Evolutionary conservation across 92 coral and sea anemone species (phyloP).

Genomic region (Porites lobata): DNA sequence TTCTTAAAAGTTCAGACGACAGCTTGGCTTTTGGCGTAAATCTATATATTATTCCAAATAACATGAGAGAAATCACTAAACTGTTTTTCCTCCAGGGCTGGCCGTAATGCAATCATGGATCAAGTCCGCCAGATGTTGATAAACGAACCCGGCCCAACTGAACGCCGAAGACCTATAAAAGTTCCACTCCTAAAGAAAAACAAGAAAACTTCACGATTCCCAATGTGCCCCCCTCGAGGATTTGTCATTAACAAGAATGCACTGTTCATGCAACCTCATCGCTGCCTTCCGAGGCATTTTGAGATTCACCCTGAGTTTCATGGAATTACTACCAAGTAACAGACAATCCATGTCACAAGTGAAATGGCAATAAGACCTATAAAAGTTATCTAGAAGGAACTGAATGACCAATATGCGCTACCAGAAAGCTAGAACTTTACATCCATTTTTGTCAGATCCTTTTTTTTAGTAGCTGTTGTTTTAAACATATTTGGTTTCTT

Average conservation of each 20-base stretch:
- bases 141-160: constrained; percentile 6
- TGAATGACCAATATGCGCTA: too few species aligned
- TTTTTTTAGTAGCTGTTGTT: too few species aligned
- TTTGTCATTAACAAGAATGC: constrained; percentile 80
- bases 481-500: too few species aligned
- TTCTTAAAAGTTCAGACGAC: too few species aligned
- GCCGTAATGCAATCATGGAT: constrained; percentile 41
- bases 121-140: constrained; percentile 59
- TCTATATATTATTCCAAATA: neutral
- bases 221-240: constrained; percentile 22
- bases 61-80: too few species aligned
- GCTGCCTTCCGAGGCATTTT: constrained; percentile 78
- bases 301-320: constrained; percentile 96
- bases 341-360: too few species aligned
- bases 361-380: too few species aligned
- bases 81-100: constrained; percentile 40
- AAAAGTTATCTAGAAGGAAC: too few species aligned
- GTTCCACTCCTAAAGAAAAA: neutral
- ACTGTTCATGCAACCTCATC: constrained; percentile 94
- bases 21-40: neutral
- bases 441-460: too few species aligned
- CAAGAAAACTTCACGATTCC: neutral
- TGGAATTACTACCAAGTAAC: neutral
- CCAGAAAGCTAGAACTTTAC: too few species aligned
- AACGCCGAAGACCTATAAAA: constrained; percentile 22